Base-by-base conservation (phyloP, 2,888 invertebrate genomes). In the Petrolisthes cinctipes region DNA sequence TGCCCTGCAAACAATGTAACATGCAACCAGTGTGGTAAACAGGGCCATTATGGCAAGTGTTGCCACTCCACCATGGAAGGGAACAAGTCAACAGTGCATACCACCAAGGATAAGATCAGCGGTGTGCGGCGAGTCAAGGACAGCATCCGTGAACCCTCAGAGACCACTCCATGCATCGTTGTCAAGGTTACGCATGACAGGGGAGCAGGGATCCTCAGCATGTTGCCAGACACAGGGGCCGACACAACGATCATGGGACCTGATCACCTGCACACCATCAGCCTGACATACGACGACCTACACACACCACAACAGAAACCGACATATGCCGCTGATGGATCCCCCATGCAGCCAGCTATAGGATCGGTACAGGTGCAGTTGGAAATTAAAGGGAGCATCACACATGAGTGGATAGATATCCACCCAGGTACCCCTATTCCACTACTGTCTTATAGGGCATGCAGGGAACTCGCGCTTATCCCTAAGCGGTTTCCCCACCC, bases 161-260 rank as follows among this genome's bases (percentile, higher is more conserved):
- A 9, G 9, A 17, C 14, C 7, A 7, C 6, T 23, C 78, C 37
- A 5, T 5, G 6, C 6, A 71, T 71, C 71, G n/a, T 11, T 9
- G 79, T 53, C 54, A 79, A 11, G 4, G 57, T 79, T 9, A 11
- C 14, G 14, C 54, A 14, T 9, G 5, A 54, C 79, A 79, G 17
- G 54, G 4, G 4, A 17, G 11, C 57, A 56, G 20, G 54, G 9
- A 14, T 5, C 54, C 53, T 53, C 17, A 7, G 4, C 79, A 53
- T 56, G 57, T 20, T 79, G 54, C 79, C 79, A 14, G 79, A 79
- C 54, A 79, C 79, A 17, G 79, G 57, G 4, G 54, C 79, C n/a
- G 54, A 79, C 57, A n/a, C 20, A 6, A 79, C 79, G 17, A 53
- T 79, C 54, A 53, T 79, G 20, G 79, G 79, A 20, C n/a, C 79